Percentiles rank a stretch among this genome's conserved stretches.
Conservation (phyloP, 2,797 vertebrate species). For the Vireo griseus region DNA sequence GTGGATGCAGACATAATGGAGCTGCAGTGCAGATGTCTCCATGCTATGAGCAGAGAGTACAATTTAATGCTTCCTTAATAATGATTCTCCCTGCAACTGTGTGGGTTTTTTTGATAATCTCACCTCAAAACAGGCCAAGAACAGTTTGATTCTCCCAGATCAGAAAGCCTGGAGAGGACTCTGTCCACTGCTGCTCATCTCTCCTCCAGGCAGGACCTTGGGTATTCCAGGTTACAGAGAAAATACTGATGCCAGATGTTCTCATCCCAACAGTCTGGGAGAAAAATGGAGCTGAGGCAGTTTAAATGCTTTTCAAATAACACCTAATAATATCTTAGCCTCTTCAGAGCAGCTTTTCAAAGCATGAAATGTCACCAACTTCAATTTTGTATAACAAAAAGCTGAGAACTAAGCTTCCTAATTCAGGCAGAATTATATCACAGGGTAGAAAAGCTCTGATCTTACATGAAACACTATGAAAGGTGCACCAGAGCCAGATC, state of each 20-base stretch:
- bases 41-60: rapidly evolving
- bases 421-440: not conserved
- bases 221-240: not conserved
- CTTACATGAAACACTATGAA: not conserved
- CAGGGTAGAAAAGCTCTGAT: not conserved
- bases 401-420: not conserved
- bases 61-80: not conserved
- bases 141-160: not conserved
- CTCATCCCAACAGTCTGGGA: not conserved
- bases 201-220: not conserved
- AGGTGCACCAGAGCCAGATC: not conserved
- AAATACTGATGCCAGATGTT: not conserved
- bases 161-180: not conserved
- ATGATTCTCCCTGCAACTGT: not conserved
- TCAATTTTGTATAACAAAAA: not conserved
- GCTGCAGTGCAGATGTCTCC: not conserved
- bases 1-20: not conserved
- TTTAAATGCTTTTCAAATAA: not conserved
- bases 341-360: not conserved
- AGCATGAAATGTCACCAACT: not conserved
- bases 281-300: not conserved
- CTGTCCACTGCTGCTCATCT: rapidly evolving
- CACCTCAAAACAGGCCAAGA: not conserved
- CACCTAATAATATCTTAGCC: not conserved
- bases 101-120: not conserved